Base-by-base conservation (phyloP, 2,888 invertebrate genomes). In the Drosophila kuntzei region DNA sequence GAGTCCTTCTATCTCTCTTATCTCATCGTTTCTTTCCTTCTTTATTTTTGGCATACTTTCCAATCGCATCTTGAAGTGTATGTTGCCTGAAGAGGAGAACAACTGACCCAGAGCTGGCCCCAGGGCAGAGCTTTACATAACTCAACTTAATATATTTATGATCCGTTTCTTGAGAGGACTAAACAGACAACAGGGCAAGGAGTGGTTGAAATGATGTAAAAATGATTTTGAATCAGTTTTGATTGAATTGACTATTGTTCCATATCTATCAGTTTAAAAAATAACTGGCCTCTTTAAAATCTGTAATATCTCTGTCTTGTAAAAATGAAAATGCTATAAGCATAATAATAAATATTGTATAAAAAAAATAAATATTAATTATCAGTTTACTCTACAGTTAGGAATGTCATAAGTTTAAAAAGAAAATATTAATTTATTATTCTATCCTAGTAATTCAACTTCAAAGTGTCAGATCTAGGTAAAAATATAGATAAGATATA, bases 31-130 rank as follows among this genome's bases (percentile, higher is more conserved):
- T 16, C 20, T 32, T 18, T 43, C 5, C 8, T 20, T 11, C 12
- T 22, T 29, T 32, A 37, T 51, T 57, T 57, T 50, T 68, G 71
- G 53, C 72, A 62, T 18, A 69, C 57, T 69, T 58, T 69, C 27
- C 22, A 43, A 7, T 37, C 22, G 16, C 20, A 25, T 7, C 14
- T 22, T 54, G 32, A 41, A 54, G 53, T 54, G 22, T 34, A 16
- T 11, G 20, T 4, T 25, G 43, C 22, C 43, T 9, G 20, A 4
- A 18, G 29, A 3, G 18, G n/a, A 6, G 32, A 54, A 12, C 32
- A 34, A 22, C 43, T 11, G 54, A 54, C 55, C 55, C 55, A 29
- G 34, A 57, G 43, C 25, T 39, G 11, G 59, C 37, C 73, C 18
- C 49, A 20, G 37, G 37, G 50, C 46, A 43, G 9, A 53, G 47